phyloP scores from a whole-genome alignment of 2,797 vertebrate genomes.

The Danio choprae region DNA sequence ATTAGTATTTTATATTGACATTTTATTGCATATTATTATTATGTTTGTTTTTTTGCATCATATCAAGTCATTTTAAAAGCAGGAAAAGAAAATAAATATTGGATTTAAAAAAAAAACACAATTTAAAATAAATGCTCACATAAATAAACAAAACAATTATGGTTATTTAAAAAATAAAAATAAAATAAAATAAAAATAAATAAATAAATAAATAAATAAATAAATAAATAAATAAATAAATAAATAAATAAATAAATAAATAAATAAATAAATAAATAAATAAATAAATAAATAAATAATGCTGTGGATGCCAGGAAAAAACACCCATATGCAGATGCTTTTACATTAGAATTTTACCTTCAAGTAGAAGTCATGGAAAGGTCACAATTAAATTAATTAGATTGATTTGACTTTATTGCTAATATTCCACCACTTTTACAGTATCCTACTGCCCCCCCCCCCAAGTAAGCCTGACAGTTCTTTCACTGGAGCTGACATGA shows the following conservation, averaged over 20 bases:
- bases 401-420: background rate
- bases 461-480: background rate
- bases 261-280: too few species aligned
- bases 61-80: background rate
- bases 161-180: too few species aligned
- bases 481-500: slow-evolving; percentile 25
- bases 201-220: too few species aligned
- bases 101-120: background rate
- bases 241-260: too few species aligned
- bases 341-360: background rate
- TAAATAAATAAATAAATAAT: too few species aligned
- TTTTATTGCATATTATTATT: too few species aligned
- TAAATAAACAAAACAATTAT: background rate
- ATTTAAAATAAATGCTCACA: background rate
- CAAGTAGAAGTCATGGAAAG: background rate
- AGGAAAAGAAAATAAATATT: background rate
- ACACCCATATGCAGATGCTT: background rate
- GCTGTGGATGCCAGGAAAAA: too few species aligned
- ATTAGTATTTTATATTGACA: too few species aligned
- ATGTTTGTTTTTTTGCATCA: too few species aligned
- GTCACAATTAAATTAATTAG: background rate
- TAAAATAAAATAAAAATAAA: too few species aligned
- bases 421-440: background rate
- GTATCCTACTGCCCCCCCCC: background rate
- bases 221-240: too few species aligned